phyloP scores from a whole-genome alignment of 2,797 vertebrate species.

The Oreochromis grahami region DNA sequence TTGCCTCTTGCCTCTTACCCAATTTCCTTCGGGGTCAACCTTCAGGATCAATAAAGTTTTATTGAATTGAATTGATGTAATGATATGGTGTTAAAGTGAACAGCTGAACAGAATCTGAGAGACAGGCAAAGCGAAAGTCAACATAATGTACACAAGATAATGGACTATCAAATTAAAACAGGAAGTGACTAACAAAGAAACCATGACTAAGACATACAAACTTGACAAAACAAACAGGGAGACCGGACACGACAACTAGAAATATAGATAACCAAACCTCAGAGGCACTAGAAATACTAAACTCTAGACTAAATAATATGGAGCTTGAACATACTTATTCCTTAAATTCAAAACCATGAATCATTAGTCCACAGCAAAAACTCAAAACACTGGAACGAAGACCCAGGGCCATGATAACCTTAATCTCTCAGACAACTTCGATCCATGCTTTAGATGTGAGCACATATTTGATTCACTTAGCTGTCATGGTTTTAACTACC shows the following conservation, averaged over 20 bases:
- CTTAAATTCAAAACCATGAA: neutral
- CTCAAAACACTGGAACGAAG: neutral
- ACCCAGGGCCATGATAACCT: neutral
- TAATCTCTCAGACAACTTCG: neutral
- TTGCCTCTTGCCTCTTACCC: neutral
- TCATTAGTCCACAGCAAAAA: neutral
- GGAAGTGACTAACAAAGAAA: neutral
- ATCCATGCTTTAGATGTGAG: neutral
- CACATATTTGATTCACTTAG: neutral
- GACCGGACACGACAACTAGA: too few relatives aligned
- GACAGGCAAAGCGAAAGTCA: neutral
- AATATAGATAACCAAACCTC: too few relatives aligned
- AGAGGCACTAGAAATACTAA: too few relatives aligned
- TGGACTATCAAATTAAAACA: neutral
- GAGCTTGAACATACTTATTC: neutral
- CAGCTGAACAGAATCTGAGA: neutral
- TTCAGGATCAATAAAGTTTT: too few relatives aligned
- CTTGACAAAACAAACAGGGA: neutral
- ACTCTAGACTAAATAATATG: neutral
- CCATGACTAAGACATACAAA: neutral
- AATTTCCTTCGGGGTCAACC: too few relatives aligned
- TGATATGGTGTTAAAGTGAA: neutral
- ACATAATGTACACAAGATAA: neutral
- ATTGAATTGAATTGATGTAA: neutral
- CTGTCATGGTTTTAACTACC: neutral